A percentile compares a stretch with the other conserved stretches of the same genome.
Evolutionary conservation across 2,113 vertebrate genomes (phyloP).

Genomic region (Ammodytes dubius): DNA sequence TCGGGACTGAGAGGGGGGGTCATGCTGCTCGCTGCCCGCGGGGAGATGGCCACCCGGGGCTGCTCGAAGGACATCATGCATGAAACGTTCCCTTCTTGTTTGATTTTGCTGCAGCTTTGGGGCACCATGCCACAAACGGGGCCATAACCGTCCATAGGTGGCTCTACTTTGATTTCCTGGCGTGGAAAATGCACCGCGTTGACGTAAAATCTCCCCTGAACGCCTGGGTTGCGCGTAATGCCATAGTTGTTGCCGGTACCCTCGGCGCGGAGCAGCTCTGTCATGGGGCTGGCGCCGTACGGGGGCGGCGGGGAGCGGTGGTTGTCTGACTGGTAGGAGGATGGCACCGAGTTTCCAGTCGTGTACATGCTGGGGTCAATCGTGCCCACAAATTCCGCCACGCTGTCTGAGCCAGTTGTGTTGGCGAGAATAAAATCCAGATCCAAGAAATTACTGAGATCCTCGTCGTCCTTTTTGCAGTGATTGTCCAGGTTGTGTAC

Average conservation of each 20-base stretch:
- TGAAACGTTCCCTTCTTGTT: conserved; percentile 89
- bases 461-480: conserved; percentile 90
- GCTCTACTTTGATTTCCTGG: conserved; percentile 90
- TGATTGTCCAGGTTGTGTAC: conserved; percentile 80
- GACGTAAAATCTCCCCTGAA: conserved; percentile 91
- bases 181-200: conserved; percentile 81
- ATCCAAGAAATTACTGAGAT: conserved; percentile 92
- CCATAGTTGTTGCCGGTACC: conserved; percentile 79
- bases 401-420: conserved; percentile 87
- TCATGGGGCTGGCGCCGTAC: conserved; percentile 86
- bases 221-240: conserved; percentile 61
- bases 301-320: conserved; percentile 89
- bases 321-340: conserved; percentile 77
- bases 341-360: conserved; percentile 81
- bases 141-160: conserved; percentile 89
- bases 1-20: conserved; percentile 94
- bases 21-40: conserved; percentile 89
- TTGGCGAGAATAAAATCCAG: conserved; percentile 97
- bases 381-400: conserved; percentile 81
- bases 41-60: conserved; percentile 88
- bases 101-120: conserved; percentile 90
- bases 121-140: conserved; percentile 88
- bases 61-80: conserved; percentile 94
- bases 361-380: conserved; percentile 84
- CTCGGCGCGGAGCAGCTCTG: conserved; percentile 88